Conservation (phyloP, 2,113 vertebrate genomes). For the Actinemys pallida region DNA sequence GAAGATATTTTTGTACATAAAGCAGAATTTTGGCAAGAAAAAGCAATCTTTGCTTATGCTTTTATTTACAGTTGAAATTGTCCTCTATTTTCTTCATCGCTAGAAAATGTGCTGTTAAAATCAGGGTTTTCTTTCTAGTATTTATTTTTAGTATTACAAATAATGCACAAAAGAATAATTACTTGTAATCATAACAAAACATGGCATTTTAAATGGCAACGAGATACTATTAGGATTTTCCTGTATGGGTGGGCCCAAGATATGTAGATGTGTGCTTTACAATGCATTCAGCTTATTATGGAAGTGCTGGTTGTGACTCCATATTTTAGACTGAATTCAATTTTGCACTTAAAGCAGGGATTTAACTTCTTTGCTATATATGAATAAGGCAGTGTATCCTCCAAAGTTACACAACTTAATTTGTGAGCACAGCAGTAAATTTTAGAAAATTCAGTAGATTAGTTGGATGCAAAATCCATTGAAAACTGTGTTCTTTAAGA, state of each 20-base stretch:
- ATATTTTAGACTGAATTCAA: not conserved
- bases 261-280: not conserved
- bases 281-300: not conserved
- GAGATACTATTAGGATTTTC: not conserved
- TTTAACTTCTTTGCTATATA: not conserved
- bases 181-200: not conserved
- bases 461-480: not conserved
- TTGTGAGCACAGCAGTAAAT: not conserved
- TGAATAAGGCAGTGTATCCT: not conserved
- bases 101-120: not conserved
- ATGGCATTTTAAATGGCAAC: not conserved
- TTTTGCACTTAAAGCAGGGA: not conserved
- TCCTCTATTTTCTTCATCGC: not conserved
- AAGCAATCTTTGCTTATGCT: not conserved
- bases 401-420: not conserved
- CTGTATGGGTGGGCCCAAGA: not conserved
- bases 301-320: not conserved
- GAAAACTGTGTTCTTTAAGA: not conserved
- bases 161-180: not conserved
- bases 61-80: not conserved
- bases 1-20: not conserved
- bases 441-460: not conserved
- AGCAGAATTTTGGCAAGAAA: not conserved
- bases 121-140: not conserved
- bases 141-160: not conserved